Evolutionary conservation across 2,797 vertebrate genomes (phyloP).

Genomic region (Sus cebifrons): DNA sequence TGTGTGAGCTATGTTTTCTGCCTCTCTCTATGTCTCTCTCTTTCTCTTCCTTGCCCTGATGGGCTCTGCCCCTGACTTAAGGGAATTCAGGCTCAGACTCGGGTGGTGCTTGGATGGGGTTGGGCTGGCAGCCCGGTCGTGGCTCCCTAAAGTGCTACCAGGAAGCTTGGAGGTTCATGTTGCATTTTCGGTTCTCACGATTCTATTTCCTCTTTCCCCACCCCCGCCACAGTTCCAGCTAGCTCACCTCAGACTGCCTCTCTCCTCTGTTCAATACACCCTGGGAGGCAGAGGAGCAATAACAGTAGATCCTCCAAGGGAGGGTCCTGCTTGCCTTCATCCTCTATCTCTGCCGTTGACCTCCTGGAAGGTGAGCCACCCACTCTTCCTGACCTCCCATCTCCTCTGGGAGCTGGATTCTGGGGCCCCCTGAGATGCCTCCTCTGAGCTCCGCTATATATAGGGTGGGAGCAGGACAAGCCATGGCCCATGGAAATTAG

Average conservation of each 20-base stretch:
- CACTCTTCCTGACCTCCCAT: background rate
- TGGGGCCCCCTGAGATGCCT: background rate
- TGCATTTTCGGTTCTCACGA: background rate
- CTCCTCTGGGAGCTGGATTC: background rate
- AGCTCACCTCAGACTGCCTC: background rate
- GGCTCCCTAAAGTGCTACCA: background rate
- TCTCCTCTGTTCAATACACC: background rate
- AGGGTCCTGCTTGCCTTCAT: background rate
- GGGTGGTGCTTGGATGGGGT: background rate
- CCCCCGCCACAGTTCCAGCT: background rate
- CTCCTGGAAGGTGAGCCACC: background rate
- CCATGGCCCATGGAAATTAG: background rate
- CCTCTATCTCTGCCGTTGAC: background rate
- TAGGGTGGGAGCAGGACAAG: background rate
- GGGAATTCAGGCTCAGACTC: conserved; percentile 3
- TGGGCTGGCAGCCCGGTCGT: background rate
- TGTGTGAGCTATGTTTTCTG: background rate
- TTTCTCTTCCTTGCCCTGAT: background rate
- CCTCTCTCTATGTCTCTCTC: background rate
- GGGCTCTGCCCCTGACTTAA: background rate
- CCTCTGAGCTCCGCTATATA: background rate
- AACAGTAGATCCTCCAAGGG: background rate
- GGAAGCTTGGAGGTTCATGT: background rate
- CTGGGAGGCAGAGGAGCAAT: background rate
- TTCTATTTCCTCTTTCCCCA: background rate